Conservation (phyloP, 2,797 vertebrate species). For the Momotus momota region DNA sequence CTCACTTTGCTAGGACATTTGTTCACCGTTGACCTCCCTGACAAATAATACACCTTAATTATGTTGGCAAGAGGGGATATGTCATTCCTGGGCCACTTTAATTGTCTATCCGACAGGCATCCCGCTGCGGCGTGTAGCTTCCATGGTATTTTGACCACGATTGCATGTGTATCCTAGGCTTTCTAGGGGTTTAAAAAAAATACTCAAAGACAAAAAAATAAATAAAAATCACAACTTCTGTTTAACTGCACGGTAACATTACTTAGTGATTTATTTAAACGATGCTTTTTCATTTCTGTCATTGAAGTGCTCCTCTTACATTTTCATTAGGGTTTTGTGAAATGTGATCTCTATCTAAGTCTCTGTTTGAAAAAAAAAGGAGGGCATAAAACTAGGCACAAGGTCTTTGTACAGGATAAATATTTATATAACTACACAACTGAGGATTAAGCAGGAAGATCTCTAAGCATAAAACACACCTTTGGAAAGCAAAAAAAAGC, state of each 20-base stretch:
- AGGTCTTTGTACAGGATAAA: conserved; percentile 56
- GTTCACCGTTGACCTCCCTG: conserved; percentile 97
- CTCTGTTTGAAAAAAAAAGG: neutral
- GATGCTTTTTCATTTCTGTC: neutral
- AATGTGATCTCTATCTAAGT: neutral
- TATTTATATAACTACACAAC: conserved; percentile 43
- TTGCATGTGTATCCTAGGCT: conserved; percentile 24
- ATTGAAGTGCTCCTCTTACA: neutral
- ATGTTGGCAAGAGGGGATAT: conserved; percentile 95
- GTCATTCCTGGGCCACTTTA: conserved; percentile 94
- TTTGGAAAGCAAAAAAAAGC: conserved; percentile 63
- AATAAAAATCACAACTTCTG: conserved; percentile 37
- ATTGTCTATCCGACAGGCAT: conserved; percentile 94
- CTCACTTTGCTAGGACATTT: conserved; percentile 91
- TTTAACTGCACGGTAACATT: conserved; percentile 3
- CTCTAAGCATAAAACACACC: conserved; percentile 56
- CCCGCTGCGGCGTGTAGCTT: conserved; percentile 84
- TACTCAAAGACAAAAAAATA: neutral
- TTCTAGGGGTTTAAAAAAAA: conserved; percentile 42
- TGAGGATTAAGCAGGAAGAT: conserved; percentile 59
- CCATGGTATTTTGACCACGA: conserved; percentile 75
- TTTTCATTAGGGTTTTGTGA: conserved; percentile 16
- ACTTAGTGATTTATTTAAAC: neutral
- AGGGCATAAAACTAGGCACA: neutral
- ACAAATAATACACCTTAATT: conserved; percentile 99